Conservation (phyloP, 1,140 invertebrate species). For the Rhopalosiphum maidis region DNA sequence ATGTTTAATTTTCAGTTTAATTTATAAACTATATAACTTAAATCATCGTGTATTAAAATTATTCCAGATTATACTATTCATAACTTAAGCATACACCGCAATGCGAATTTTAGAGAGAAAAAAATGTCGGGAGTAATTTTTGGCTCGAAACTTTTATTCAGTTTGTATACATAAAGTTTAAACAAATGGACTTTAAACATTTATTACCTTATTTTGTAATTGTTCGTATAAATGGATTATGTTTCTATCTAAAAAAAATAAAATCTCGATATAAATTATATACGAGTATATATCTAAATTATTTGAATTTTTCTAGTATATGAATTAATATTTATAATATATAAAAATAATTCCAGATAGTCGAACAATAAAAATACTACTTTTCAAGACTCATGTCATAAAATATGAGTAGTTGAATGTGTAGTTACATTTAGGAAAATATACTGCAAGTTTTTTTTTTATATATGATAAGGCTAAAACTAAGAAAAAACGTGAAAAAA, state of each 20-base stretch:
- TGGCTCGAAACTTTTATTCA: not conserved
- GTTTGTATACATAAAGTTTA: not conserved
- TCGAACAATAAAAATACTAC: not conserved
- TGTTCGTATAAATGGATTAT: not conserved
- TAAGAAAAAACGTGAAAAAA: not conserved
- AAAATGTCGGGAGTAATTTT: not conserved
- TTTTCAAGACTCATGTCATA: not conserved
- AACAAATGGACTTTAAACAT: not conserved
- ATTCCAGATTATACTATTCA: not conserved
- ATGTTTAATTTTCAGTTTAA: not conserved
- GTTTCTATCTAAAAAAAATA: not conserved
- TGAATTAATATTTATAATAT: not conserved
- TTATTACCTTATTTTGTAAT: constrained; percentile 15
- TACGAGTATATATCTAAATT: not conserved
- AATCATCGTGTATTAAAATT: not conserved
- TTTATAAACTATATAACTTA: not conserved
- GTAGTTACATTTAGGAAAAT: not conserved
- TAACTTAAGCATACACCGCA: not conserved
- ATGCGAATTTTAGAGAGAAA: not conserved
- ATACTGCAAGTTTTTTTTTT: not conserved
- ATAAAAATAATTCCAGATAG: not conserved
- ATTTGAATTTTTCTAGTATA: not conserved
- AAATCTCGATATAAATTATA: not conserved
- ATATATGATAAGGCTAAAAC: not conserved
- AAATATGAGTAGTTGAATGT: not conserved